These are phyloP conservation scores for Penaeus chinensis DNA, from an alignment of 1,140 invertebrate genomes.

Conservation along the genomic window DNA sequence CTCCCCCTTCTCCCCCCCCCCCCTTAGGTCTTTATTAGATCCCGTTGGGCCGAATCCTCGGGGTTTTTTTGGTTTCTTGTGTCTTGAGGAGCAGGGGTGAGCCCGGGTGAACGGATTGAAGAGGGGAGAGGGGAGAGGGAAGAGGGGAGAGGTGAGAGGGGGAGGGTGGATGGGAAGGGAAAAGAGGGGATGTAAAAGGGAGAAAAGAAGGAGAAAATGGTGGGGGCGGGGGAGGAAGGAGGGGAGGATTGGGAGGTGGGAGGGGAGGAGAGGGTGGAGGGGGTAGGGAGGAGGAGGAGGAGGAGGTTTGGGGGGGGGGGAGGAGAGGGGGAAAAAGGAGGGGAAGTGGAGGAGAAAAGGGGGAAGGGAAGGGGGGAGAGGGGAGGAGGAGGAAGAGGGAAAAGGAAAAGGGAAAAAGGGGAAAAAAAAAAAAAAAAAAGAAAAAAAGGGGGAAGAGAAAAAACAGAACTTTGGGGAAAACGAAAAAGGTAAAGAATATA, in stretches of 20 bases:
- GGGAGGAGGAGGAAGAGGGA: too few relatives aligned
- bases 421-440: too few relatives aligned
- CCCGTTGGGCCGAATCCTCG: too few relatives aligned
- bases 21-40: too few relatives aligned
- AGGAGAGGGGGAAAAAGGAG: neutral
- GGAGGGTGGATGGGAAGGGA: neutral
- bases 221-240: neutral
- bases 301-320: neutral
- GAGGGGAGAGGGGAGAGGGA: neutral
- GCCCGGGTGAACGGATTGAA: too few relatives aligned
- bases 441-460: too few relatives aligned
- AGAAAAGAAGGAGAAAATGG: neutral
- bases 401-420: too few relatives aligned
- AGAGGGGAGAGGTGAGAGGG: neutral
- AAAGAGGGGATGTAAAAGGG: neutral
- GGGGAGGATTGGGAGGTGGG: neutral
- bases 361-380: neutral
- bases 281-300: too few relatives aligned
- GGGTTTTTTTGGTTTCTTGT: too few relatives aligned
- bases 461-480: too few relatives aligned
- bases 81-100: too few relatives aligned
- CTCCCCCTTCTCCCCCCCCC: neutral
- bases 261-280: neutral
- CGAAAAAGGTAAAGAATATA: too few relatives aligned
- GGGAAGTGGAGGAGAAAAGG: neutral